Evolutionary conservation across 2,888 invertebrate genomes (phyloP), one percentile per base, ranked within the genome.

Genomic region (Glomeris marginata): DNA sequence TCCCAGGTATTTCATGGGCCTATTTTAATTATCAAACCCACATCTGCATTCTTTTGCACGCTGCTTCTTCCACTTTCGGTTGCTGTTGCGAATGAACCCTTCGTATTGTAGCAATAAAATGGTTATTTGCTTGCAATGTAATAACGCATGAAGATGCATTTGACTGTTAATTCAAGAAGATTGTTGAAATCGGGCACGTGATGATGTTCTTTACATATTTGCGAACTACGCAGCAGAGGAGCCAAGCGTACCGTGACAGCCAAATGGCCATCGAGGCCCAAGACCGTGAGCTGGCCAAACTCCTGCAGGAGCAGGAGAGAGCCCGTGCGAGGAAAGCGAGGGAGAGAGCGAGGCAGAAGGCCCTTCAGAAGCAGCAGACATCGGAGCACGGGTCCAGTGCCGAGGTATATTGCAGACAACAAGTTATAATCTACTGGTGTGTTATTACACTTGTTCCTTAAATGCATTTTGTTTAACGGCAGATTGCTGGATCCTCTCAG

Each of bases 231-330:
- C 45, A 49, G 49, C 18, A 45, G 20, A 46, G 38, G 10, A 35
- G 49, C 33, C 45, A 50, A n/a, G 43, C 49, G 52, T 73, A 75
- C 60, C 63, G 69, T 22, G 81, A 81, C 66, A 72, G 78, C 55
- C 70, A 78, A 60, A 63, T 82, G 55, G 83, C 83, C 1, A 80
- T 83, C 58, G 83, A 84, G 67, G 81, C 81, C 1, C 83, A 84
- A 64, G 84, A 84, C 61, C 77, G 81, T 54, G 84, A 84, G 64
- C 64, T 84, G 45, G 84, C 84, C 1, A 76, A 77, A 63, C 74
- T 83, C 69, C 65, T 84, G 42, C 83, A 84, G 63, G 83, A 83
- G 62, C 65, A 78, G 69, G 83, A 84, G 64, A 74, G 78, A 58
- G 77, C 77, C 16, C 78, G 80, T 64, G 76, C 77, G 1, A 76